Conservation (phyloP, 2,113 vertebrate species). For the Serilophus lunatus region DNA sequence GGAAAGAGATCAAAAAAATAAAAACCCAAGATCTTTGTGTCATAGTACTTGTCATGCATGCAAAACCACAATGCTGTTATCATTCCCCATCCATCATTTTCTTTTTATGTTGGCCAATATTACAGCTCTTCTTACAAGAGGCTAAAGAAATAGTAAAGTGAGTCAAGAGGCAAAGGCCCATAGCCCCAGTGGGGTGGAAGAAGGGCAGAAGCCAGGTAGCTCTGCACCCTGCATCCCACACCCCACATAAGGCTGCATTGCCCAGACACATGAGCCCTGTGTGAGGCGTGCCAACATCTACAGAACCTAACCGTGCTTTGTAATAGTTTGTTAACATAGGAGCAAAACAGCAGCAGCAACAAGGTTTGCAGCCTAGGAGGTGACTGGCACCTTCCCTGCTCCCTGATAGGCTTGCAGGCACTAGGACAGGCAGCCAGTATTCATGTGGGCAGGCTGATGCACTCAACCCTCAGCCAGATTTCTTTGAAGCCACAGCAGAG, state of each 20-base stretch:
- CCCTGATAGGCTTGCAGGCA: neutral
- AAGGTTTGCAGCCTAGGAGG: neutral
- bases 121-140: neutral
- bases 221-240: neutral
- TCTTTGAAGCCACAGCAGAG: neutral
- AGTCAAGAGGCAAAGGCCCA: neutral
- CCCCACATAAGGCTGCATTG: neutral
- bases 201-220: neutral
- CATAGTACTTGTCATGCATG: neutral
- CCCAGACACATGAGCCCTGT: rapidly evolving
- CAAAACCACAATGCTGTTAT: neutral
- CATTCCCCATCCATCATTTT: neutral
- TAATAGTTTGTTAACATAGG: neutral
- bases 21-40: neutral
- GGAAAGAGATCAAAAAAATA: neutral
- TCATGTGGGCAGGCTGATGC: neutral
- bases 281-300: neutral
- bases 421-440: neutral
- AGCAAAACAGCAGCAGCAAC: neutral
- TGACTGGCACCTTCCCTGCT: neutral
- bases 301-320: neutral
- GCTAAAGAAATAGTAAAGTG: neutral
- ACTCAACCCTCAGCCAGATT: neutral
- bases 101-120: neutral
- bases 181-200: rapidly evolving